Percentiles rank a stretch among this genome's conserved stretches.
These are phyloP conservation scores for Megaptera novaeangliae DNA, from an alignment of 2,113 vertebrate genomes.

Conservation along the genomic window DNA sequence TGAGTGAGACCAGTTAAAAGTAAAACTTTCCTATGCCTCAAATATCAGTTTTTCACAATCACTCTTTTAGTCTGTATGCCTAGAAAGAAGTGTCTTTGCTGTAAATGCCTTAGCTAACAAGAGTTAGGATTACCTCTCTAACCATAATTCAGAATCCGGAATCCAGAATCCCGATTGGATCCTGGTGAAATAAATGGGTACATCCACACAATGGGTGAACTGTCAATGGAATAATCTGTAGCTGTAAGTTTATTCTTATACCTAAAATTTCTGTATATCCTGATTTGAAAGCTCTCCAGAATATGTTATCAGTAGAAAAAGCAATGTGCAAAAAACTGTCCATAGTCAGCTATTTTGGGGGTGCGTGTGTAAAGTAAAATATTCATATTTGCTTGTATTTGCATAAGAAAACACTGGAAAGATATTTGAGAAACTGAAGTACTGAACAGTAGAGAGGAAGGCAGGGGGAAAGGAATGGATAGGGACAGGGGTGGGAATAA, in stretches of 20 bases:
- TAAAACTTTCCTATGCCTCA: background rate
- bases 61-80: background rate
- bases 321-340: background rate
- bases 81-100: background rate
- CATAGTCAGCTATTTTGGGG: background rate
- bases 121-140: background rate
- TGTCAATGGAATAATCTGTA: background rate
- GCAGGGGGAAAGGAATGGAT: background rate
- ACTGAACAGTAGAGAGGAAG: background rate
- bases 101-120: background rate
- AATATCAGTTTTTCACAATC: background rate
- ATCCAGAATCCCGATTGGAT: background rate
- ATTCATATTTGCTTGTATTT: background rate
- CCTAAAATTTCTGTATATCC: background rate
- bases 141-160: background rate
- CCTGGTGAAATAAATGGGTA: background rate
- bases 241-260: background rate
- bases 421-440: background rate
- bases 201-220: background rate
- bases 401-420: background rate
- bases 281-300: background rate
- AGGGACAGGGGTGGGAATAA: background rate
- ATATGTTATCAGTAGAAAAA: background rate
- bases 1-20: conserved; percentile 9
- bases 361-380: background rate